Conservation (phyloP, 2,888 invertebrate genomes). For the Drosophila kanekoi region DNA sequence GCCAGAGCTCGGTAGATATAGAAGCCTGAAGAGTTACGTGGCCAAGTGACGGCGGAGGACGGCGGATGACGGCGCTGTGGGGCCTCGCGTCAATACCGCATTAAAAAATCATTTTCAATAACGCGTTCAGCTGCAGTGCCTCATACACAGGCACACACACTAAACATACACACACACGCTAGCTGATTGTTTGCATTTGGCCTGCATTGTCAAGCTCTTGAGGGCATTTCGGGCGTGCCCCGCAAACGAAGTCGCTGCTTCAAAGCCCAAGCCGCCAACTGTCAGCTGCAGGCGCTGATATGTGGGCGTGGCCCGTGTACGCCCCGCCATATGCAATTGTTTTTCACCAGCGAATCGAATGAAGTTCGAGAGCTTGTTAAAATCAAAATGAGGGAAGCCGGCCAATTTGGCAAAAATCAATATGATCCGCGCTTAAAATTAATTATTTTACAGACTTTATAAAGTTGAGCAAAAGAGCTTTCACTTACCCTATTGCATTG, state of each 20-base stretch:
- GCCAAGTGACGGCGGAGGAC: neutral
- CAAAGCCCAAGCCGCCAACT: conserved; percentile 13
- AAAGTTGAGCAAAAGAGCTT: too few species aligned
- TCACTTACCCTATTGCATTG: too few species aligned
- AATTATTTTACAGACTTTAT: conserved; percentile 4
- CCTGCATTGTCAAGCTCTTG: conserved; percentile 1
- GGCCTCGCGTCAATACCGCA: conserved; percentile 66
- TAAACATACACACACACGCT: conserved; percentile 2
- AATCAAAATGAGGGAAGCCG: neutral
- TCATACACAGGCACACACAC: neutral
- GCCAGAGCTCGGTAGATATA: neutral
- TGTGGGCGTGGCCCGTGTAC: conserved; percentile 17
- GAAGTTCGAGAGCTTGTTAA: neutral
- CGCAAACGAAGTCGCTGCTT: conserved; percentile 3
- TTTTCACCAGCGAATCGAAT: conserved; percentile 6
- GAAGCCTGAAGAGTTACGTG: neutral
- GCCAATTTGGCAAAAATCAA: neutral
- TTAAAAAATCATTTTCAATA: conserved; percentile 82
- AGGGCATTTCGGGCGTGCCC: conserved; percentile 35
- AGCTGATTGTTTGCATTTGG: conserved; percentile 57
- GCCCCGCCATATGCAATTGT: conserved; percentile 16
- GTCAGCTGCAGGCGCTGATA: conserved; percentile 36
- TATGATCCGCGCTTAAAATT: too few species aligned
- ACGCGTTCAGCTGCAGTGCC: conserved; percentile 57
- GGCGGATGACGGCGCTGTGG: neutral